A percentile compares a stretch with the other conserved stretches of the same genome.
Evolutionary conservation across 2,797 vertebrate species (phyloP).

Genomic region (Poeciliopsis presidionis): DNA sequence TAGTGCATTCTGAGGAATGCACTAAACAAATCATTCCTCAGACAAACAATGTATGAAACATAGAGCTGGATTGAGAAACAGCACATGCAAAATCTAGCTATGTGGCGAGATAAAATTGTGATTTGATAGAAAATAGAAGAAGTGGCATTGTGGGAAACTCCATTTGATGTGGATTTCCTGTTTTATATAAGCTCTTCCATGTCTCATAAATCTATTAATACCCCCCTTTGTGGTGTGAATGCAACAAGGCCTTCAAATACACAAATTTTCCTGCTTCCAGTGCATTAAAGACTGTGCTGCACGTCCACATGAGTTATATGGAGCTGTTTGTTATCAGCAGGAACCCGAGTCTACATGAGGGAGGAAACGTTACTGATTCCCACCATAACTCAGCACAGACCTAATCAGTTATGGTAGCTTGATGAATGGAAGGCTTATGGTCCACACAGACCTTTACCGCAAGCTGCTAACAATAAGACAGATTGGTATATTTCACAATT

Average conservation of each 20-base stretch:
- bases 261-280: slow-evolving; percentile 18
- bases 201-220: slow-evolving; percentile 70
- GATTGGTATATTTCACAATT: slow-evolving; percentile 62
- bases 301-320: slow-evolving; percentile 64
- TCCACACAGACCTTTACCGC: slow-evolving; percentile 19
- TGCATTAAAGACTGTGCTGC: slow-evolving; percentile 27
- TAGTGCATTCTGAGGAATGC: neutral
- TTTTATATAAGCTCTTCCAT: slow-evolving; percentile 61
- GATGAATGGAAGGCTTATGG: slow-evolving; percentile 65
- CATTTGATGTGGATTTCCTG: slow-evolving; percentile 62
- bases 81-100: neutral
- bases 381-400: slow-evolving; percentile 71
- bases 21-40: neutral
- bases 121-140: slow-evolving; percentile 42
- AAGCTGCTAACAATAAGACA: slow-evolving; percentile 64
- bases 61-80: neutral
- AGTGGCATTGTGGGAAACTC: slow-evolving; percentile 50
- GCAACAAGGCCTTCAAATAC: slow-evolving; percentile 37
- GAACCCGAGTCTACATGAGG: slow-evolving; percentile 65
- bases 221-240: slow-evolving; percentile 25
- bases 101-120: slow-evolving; percentile 1
- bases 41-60: slow-evolving; percentile 37
- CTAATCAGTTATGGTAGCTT: slow-evolving; percentile 63
- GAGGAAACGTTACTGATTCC: slow-evolving; percentile 74
- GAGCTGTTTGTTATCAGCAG: slow-evolving; percentile 73